phyloP scores from a whole-genome alignment of 2,797 vertebrate species.

The Megaceryle alcyon region DNA sequence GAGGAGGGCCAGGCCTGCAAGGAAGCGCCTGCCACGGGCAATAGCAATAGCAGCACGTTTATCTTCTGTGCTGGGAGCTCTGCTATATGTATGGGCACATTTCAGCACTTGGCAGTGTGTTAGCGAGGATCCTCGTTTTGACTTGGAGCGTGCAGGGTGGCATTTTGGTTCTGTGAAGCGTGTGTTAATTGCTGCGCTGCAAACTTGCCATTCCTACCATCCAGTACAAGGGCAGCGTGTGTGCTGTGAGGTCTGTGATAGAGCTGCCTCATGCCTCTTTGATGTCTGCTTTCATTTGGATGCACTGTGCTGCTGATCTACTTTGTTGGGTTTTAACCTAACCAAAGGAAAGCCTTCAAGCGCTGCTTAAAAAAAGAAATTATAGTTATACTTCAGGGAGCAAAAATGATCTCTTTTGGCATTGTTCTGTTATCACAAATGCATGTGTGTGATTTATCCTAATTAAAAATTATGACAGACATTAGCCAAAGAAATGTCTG shows the following conservation, averaged over 20 bases:
- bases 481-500: slow-evolving; percentile 60
- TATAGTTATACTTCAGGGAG: slow-evolving; percentile 47
- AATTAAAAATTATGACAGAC: slow-evolving; percentile 73
- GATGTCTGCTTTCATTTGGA: not conserved
- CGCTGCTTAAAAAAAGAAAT: slow-evolving; percentile 30
- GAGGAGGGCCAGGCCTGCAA: not conserved
- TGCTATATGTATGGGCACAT: fast-evolving
- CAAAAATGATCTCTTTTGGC: slow-evolving; percentile 59
- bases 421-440: slow-evolving; percentile 33
- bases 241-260: not conserved
- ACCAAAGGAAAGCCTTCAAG: slow-evolving; percentile 11
- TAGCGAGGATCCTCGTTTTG: fast-evolving
- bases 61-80: not conserved
- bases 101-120: fast-evolving
- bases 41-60: fast-evolving
- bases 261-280: not conserved
- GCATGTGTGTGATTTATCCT: slow-evolving; percentile 58
- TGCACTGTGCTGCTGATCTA: slow-evolving; percentile 29
- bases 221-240: not conserved
- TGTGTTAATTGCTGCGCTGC: fast-evolving
- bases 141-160: fast-evolving
- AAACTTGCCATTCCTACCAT: fast-evolving
- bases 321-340: slow-evolving; percentile 65
- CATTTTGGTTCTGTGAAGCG: fast-evolving
- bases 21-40: not conserved